Conservation (phyloP, 2,797 vertebrate genomes). For the Falco concolor region DNA sequence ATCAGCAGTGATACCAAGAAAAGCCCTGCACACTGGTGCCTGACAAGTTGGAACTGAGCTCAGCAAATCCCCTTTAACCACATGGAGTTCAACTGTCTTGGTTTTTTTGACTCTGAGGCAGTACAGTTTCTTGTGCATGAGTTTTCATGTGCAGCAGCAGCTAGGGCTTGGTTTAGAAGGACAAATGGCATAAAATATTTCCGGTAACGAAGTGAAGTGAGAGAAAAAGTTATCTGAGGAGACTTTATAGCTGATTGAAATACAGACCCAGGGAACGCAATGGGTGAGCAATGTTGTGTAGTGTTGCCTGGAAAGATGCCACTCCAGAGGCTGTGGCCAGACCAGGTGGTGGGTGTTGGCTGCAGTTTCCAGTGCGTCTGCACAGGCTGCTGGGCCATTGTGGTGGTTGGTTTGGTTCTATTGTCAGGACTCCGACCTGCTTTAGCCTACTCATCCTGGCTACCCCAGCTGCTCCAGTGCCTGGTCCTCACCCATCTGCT, state of each 20-base stretch:
- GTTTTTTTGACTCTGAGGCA: not conserved
- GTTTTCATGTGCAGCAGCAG: not conserved
- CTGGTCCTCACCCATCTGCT: not conserved
- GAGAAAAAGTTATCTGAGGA: not conserved
- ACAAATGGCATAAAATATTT: not conserved
- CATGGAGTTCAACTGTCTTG: not conserved
- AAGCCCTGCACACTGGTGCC: not conserved
- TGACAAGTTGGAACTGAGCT: not conserved
- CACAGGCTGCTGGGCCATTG: accelerated
- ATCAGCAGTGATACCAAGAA: not conserved
- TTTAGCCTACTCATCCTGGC: not conserved
- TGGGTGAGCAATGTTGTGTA: not conserved
- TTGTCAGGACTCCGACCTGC: not conserved
- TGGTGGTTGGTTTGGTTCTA: not conserved
- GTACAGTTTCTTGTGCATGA: accelerated
- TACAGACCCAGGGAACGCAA: not conserved
- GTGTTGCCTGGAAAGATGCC: not conserved
- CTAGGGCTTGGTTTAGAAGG: not conserved
- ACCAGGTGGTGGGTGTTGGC: not conserved
- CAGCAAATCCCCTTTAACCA: not conserved
- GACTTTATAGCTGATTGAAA: not conserved
- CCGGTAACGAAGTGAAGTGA: not conserved
- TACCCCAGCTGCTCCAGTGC: not conserved
- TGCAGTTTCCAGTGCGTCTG: not conserved
- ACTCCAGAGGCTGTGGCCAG: not conserved